phyloP scores from a whole-genome alignment of 1,140 invertebrate species.

The Mamestra configurata region DNA sequence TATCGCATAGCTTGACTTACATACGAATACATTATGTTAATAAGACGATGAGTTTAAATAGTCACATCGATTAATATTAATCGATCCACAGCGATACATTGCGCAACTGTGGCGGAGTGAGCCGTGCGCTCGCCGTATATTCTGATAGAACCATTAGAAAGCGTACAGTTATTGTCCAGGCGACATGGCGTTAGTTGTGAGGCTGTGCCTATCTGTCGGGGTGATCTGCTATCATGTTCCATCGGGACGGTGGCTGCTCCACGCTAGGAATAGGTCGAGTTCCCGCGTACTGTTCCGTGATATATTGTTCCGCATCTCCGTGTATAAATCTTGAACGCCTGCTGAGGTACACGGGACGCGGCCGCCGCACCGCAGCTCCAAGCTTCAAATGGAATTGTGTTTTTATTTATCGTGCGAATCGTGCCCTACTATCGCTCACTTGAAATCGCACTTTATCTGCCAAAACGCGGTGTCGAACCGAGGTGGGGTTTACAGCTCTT shows the following conservation, averaged over 20 bases:
- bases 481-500: slow-evolving; percentile 62
- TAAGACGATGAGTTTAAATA: slow-evolving; percentile 68
- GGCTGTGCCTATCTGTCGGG: slow-evolving; percentile 70
- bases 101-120: slow-evolving; percentile 45
- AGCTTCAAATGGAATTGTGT: slow-evolving; percentile 87
- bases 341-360: slow-evolving; percentile 86
- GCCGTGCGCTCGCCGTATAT: slow-evolving; percentile 26
- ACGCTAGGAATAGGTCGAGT: slow-evolving; percentile 85
- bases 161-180: slow-evolving; percentile 57
- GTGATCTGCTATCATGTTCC: slow-evolving; percentile 80
- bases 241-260: slow-evolving; percentile 82
- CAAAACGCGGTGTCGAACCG: slow-evolving; percentile 76
- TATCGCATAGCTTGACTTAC: slow-evolving; percentile 83
- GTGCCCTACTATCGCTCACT: slow-evolving; percentile 83
- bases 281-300: slow-evolving; percentile 83
- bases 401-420: slow-evolving; percentile 88
- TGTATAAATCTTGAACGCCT: slow-evolving; percentile 87
- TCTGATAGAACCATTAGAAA: slow-evolving; percentile 57
- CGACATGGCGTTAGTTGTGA: slow-evolving; percentile 63
- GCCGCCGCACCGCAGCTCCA: slow-evolving; percentile 78
- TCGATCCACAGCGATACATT: slow-evolving; percentile 65
- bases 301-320: slow-evolving; percentile 86
- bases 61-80: slow-evolving; percentile 76
- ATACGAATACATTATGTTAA: slow-evolving; percentile 82
- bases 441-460: slow-evolving; percentile 83